Evolutionary conservation across 2,113 vertebrate genomes (phyloP).

Genomic region (Halcyon malimbica): DNA sequence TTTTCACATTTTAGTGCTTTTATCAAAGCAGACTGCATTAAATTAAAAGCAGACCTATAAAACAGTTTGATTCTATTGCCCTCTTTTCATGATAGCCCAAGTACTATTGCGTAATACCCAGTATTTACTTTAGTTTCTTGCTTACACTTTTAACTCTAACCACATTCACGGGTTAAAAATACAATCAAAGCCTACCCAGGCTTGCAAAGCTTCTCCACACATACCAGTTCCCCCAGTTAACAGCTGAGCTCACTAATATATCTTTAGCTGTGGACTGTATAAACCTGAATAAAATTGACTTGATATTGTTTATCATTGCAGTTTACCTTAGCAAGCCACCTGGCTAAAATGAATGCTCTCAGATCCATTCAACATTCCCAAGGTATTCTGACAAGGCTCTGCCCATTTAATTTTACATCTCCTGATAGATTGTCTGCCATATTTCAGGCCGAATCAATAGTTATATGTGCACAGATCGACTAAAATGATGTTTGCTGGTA

Average conservation of each 20-base stretch:
- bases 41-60: slow-evolving; percentile 48
- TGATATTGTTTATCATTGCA: not conserved
- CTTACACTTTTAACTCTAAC: not conserved
- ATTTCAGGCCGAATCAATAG: slow-evolving; percentile 41
- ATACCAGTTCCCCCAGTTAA: not conserved
- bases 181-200: not conserved
- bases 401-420: not conserved
- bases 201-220: not conserved
- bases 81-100: not conserved
- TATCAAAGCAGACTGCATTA: slow-evolving; percentile 16
- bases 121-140: not conserved
- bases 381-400: not conserved
- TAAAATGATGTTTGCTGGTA: not conserved
- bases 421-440: not conserved
- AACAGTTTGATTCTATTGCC: not conserved
- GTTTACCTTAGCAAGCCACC: not conserved
- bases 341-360: not conserved
- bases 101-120: slow-evolving; percentile 43
- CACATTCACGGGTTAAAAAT: slow-evolving; percentile 19
- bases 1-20: slow-evolving; percentile 25
- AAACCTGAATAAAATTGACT: not conserved
- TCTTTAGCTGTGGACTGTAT: not conserved
- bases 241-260: not conserved
- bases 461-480: not conserved
- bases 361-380: not conserved